Conservation (phyloP, 2,797 vertebrate species). For the Carapus acus region DNA sequence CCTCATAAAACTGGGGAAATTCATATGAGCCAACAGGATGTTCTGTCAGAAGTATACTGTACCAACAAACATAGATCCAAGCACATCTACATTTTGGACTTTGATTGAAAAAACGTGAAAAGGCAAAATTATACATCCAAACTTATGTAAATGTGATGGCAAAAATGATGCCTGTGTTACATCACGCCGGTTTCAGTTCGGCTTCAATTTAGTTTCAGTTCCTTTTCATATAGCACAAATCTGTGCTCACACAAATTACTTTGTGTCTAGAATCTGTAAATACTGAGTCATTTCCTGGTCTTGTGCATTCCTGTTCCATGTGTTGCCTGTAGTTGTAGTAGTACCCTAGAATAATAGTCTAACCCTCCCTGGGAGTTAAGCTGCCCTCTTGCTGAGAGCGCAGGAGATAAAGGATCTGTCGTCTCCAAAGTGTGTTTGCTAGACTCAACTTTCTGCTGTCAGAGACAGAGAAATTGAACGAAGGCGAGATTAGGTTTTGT, state of each 20-base stretch:
- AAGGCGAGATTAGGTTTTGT: not conserved
- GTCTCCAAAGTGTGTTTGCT: not conserved
- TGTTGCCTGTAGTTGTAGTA: slow-evolving; percentile 26
- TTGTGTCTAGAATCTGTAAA: slow-evolving; percentile 16
- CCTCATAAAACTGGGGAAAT: not conserved
- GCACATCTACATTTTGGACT: too few species aligned
- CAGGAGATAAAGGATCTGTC: slow-evolving; percentile 6
- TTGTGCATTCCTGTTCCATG: slow-evolving; percentile 30
- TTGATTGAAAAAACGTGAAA: too few species aligned
- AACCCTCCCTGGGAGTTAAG: slow-evolving; percentile 22
- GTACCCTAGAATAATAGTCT: slow-evolving; percentile 21
- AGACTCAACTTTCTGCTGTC: not conserved
- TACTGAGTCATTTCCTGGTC: slow-evolving; percentile 15
- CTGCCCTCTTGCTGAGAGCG: slow-evolving; percentile 14
- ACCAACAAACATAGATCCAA: too few species aligned
- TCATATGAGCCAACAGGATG: too few species aligned
- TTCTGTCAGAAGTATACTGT: not conserved
- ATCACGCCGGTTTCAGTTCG: not conserved
- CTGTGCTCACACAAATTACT: slow-evolving; percentile 2
- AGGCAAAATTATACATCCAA: too few species aligned
- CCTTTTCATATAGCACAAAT: not conserved
- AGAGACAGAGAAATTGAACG: not conserved
- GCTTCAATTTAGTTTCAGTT: too few species aligned
- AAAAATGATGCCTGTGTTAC: too few species aligned
- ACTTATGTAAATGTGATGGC: too few species aligned